These are phyloP conservation scores for Tachyglossus aculeatus DNA, from an alignment of 2,797 vertebrate genomes.

Conservation along the genomic window DNA sequence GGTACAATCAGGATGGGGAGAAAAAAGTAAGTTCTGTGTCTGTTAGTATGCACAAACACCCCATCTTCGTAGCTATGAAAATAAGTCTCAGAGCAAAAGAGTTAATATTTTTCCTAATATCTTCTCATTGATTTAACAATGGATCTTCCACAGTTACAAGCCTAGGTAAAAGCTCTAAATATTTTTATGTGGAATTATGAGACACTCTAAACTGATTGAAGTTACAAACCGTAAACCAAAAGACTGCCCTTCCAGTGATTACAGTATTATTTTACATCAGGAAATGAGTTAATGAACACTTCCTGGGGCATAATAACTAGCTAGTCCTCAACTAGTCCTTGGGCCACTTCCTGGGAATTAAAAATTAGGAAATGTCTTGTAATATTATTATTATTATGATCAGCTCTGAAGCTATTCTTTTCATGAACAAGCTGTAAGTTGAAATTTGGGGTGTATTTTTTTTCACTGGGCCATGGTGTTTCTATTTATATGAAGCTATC, in stretches of 20 bases:
- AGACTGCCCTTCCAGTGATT: not conserved
- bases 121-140: not conserved
- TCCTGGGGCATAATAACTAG: not conserved
- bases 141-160: too few species aligned
- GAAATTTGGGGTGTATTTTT: too few species aligned
- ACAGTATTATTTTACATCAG: not conserved
- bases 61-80: not conserved
- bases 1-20: not conserved
- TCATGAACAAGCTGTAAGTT: not conserved
- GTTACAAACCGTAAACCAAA: not conserved
- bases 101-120: not conserved
- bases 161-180: not conserved
- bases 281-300: not conserved
- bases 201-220: not conserved
- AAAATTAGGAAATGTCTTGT: not conserved
- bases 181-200: not conserved
- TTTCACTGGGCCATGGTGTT: too few species aligned
- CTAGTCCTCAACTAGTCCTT: not conserved
- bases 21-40: accelerated
- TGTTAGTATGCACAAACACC: accelerated
- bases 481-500: too few species aligned
- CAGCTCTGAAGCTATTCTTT: not conserved
- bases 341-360: not conserved
- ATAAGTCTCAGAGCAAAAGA: too few species aligned
- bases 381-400: too few species aligned